Evolutionary conservation across 2,888 invertebrate genomes (phyloP), one percentile per base, ranked within the genome.

Genomic region (Synergus gifuensis): DNA sequence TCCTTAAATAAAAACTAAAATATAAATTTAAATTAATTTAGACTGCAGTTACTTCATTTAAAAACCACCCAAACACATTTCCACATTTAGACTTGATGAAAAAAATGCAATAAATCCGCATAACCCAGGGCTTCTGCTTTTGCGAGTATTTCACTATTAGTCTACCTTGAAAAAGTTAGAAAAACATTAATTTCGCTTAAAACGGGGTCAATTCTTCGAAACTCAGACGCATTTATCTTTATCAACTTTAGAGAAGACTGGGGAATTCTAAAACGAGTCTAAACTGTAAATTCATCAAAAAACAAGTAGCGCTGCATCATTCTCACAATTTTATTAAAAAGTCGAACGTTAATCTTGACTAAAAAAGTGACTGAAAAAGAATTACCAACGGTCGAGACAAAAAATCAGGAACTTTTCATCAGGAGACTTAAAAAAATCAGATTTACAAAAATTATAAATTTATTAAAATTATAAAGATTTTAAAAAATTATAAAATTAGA

Each of bases 131-230:
- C 44, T 67, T 67, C 22, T 22, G 12, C 46, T 67, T 67, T 67
- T 22, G 14, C 7, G 40, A 67, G 22, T 28, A 67, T 67, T 44
- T 67, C 44, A 44, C 7, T 18, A 67, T 67, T 67, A 22, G 44
- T 22, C 14, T 67, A 44, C 12, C 7, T 12, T 9, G 14, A 67
- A 67, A 67, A 67, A 67, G 42, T 42, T 22, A 44, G 4, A 42
- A 67, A 67, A 67, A 40, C 67, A 67, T 67, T 67, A 67, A 67
- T 67, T 67, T 67, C 22, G 12, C 4, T 67, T 66, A 44, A 67
- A 67, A 67, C 44, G 44, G 18, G 67, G 67, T 18, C 67, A 67
- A 67, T 67, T 67, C 42, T 18, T 44, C 18, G 67, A n/a, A 46
- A 42, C 42, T 44, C 18, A 22, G 12, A 2, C 22, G 16, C 67